Evolutionary conservation across 2,797 vertebrate species (phyloP), one percentile per base, ranked within the genome.

Genomic region (Fistularia commersonii): DNA sequence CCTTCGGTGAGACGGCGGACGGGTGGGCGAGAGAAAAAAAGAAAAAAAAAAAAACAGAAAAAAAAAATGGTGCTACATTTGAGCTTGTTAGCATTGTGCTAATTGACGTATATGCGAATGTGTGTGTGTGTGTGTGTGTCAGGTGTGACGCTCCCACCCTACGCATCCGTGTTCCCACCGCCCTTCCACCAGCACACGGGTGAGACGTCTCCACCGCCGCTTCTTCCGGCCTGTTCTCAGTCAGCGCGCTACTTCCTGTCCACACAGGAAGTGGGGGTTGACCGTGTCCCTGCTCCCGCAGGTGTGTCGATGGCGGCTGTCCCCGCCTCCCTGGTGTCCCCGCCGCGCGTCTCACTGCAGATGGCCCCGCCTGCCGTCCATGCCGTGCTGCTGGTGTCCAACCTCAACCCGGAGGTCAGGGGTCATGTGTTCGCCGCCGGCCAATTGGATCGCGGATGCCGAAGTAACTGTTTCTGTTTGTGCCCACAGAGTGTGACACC

Each of bases 401-500:
- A 96, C 89, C 90, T 98, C 46, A 93, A 93, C 78, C 88, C 95
- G 0, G 96, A 98, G 93, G 96, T 98, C 91, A 86, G 94, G n/a
- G n/a, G n/a, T n/a, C n/a, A n/a, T 90, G 39, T 11, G 8, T 42
- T 12, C 7, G 41, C 13, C 41, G n/a, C 41, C 93, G 92, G 56
- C 94, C 95, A n/a, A n/a, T n/a, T n/a, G n/a, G n/a, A n/a, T n/a
- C n/a, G n/a, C n/a, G n/a, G n/a, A n/a, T n/a, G n/a, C n/a, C n/a
- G n/a, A n/a, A n/a, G n/a, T n/a, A n/a, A n/a, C n/a, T n/a, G n/a
- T n/a, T n/a, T n/a, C n/a, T n/a, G n/a, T n/a, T n/a, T n/a, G n/a
- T n/a, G n/a, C n/a, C n/a, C n/a, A n/a, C 93, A 98, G 95, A 98
- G 95, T 94, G 96, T 94, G 92, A 94, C 95, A 92, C 95, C 96